Percentiles rank a stretch among this genome's conserved stretches.
Conservation (phyloP, 2,888 invertebrate species). For the Cataglyphis altisquamis region DNA sequence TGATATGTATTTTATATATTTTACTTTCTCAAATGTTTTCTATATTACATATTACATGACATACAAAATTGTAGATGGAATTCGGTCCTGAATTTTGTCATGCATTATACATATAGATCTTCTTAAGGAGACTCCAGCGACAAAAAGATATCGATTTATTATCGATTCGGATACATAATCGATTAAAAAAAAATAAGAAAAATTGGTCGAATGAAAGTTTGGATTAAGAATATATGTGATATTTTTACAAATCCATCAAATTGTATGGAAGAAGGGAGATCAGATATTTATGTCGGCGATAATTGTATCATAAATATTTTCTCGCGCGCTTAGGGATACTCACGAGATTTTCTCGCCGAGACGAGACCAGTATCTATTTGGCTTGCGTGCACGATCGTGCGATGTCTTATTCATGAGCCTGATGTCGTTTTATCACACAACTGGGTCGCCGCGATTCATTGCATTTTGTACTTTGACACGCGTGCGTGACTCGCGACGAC, state of each 20-base stretch:
- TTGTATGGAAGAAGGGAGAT: neutral
- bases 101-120: too few species aligned
- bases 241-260: neutral
- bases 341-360: neutral
- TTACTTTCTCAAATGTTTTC: neutral
- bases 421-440: conserved; percentile 19
- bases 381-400: neutral
- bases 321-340: neutral
- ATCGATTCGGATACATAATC: neutral
- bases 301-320: conserved; percentile 21
- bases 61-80: neutral
- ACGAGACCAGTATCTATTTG: neutral
- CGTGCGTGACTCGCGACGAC: neutral
- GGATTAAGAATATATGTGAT: neutral
- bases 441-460: neutral
- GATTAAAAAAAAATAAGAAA: neutral
- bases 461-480: conserved; percentile 11
- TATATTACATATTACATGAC: neutral
- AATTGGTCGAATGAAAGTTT: neutral
- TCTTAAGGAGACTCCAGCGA: neutral
- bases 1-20: neutral
- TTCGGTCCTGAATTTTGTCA: neutral
- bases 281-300: neutral
- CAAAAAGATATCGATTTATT: neutral
- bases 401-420: conserved; percentile 41